phyloP scores from a whole-genome alignment of 2,113 vertebrate species.

The Plestiodon gilberti region DNA sequence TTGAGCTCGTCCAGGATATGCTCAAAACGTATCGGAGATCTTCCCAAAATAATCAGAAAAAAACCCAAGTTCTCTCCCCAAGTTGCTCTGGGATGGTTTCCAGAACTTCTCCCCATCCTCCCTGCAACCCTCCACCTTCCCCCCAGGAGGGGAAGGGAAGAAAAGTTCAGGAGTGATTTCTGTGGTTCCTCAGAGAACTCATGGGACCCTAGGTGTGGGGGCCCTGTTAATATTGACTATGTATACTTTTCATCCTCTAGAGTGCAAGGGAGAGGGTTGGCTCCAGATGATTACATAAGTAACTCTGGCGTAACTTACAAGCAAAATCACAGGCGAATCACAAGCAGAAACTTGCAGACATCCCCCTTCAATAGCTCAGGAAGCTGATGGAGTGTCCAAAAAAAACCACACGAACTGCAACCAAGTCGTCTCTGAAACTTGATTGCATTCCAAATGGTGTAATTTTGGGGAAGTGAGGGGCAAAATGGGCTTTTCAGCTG shows the following conservation, averaged over 20 bases:
- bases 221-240: too few species aligned
- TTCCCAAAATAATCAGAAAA: too few species aligned
- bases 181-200: neutral
- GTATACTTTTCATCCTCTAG: neutral
- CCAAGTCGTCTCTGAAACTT: neutral
- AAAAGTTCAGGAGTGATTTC: too few species aligned
- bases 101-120: too few species aligned
- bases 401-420: fast-evolving
- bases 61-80: too few species aligned
- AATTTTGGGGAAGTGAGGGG: neutral
- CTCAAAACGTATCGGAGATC: too few species aligned
- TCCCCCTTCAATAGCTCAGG: neutral
- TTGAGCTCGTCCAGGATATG: too few species aligned
- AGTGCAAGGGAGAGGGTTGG: neutral
- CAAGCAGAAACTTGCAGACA: neutral
- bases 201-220: neutral
- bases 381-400: neutral
- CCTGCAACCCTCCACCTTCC: too few species aligned
- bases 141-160: too few species aligned
- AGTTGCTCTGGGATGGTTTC: too few species aligned
- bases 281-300: neutral
- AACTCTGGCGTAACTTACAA: neutral
- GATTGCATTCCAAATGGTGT: neutral
- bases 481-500: neutral
- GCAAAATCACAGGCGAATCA: neutral